A percentile compares a stretch with the other conserved stretches of the same genome.
Conservation (phyloP, 1,140 invertebrate species). For the Laodelphax striatellus region DNA sequence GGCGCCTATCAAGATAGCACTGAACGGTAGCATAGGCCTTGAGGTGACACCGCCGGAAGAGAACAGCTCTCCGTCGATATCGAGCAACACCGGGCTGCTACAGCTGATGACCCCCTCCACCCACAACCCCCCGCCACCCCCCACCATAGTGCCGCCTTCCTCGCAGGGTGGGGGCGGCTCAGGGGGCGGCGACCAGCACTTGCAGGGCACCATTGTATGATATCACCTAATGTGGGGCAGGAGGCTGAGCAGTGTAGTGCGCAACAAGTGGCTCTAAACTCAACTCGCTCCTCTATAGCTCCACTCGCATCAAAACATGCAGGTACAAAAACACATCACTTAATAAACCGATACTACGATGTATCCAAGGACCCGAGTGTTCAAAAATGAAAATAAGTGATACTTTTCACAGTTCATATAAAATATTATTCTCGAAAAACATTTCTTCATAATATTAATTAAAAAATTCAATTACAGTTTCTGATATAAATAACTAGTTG, state of each 20-base stretch:
- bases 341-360: too few species aligned
- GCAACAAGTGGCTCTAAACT: conserved; percentile 53
- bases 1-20: conserved; percentile 68
- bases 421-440: too few species aligned
- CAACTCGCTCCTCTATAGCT: conserved; percentile 2
- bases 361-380: too few species aligned
- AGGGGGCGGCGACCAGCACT: conserved; percentile 39
- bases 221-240: conserved; percentile 83
- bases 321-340: background rate
- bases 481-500: too few species aligned
- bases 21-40: conserved; percentile 74
- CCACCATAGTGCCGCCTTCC: conserved; percentile 12
- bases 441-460: too few species aligned
- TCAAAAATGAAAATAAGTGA: too few species aligned
- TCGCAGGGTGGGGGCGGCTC: conserved; percentile 30
- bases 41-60: conserved; percentile 77
- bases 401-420: too few species aligned
- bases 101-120: conserved; percentile 34
- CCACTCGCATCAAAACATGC: background rate
- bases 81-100: conserved; percentile 39
- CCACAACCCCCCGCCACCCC: conserved; percentile 21
- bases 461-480: too few species aligned
- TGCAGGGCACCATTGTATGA: conserved; percentile 85
- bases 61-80: conserved; percentile 34
- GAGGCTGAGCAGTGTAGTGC: conserved; percentile 50